A percentile compares a stretch with the other conserved stretches of the same genome.
phyloP scores from a whole-genome alignment of 2,888 invertebrate genomes.

The Syritta pipiens region DNA sequence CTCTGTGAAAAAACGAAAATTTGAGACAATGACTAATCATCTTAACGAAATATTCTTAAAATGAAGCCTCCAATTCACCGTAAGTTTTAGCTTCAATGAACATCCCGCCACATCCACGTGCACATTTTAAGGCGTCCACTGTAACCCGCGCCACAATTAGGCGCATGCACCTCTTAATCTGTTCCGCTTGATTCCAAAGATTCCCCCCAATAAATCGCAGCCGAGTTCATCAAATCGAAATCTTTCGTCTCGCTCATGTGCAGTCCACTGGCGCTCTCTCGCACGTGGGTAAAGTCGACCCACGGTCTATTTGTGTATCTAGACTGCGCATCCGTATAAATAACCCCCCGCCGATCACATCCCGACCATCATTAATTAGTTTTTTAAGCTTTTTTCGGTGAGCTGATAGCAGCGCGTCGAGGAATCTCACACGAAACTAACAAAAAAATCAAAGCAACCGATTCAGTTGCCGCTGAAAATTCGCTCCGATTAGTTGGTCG shows the following conservation, averaged over 20 bases:
- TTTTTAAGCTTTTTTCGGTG: slow-evolving; percentile 34
- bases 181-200: slow-evolving; percentile 47
- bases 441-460: no score
- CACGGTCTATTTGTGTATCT: slow-evolving; percentile 37
- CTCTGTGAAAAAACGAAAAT: no score
- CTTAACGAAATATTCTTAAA: no score
- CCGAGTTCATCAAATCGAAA: slow-evolving; percentile 43
- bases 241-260: slow-evolving; percentile 33
- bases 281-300: slow-evolving; percentile 35
- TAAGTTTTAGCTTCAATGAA: no score
- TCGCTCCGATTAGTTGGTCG: slow-evolving; percentile 50
- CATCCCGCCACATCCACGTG: neutral
- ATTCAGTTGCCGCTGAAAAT: slow-evolving; percentile 53
- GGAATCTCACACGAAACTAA: slow-evolving; percentile 8
- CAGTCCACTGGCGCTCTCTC: slow-evolving; percentile 25
- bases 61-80: no score
- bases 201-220: slow-evolving; percentile 44
- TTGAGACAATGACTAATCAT: no score
- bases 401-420: slow-evolving; percentile 40
- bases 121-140: neutral
- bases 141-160: neutral
- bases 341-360: neutral
- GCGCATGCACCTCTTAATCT: slow-evolving; percentile 39
- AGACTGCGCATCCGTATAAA: neutral
- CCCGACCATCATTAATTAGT: slow-evolving; percentile 31